Evolutionary conservation across 2,797 vertebrate species (phyloP), one percentile per base, ranked within the genome.

Genomic region (Babyrousa celebensis): DNA sequence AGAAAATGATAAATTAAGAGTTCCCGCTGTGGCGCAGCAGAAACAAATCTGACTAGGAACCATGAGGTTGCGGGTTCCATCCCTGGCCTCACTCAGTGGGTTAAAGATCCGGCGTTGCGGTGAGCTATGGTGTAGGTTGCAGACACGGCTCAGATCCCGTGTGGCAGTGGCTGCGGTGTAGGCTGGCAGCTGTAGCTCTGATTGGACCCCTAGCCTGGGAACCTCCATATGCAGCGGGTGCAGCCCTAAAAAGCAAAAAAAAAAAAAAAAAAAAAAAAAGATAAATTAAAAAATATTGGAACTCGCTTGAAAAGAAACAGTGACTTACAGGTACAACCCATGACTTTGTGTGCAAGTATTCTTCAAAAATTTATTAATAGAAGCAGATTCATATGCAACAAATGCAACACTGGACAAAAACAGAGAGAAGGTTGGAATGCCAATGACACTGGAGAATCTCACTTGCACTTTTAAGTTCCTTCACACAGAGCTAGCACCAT

Each of bases 321-420:
- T 1, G 0, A 68, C 89, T 82, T 40, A 71, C 2, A 80, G 32
- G 48, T 52, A 89, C 54, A 97, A 54, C 80, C 29, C 10, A 17
- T 67, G 32, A 93, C 48, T 54, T 71, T 36, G 54, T 0, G 52
- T 91, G 84, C 78, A 94, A 97, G 93, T 95, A 97, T 95, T 98
- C 85, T 88, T 97, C 95, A 97, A 96, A 98, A 96, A 93, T 98
- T 99, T 99, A 98, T 99, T 99, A 94, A 82, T 97, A 97, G 96
- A 98, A 98, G 98, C 56, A 63, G 91, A 48, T 48, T 48, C 43
- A 48, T 7, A 48, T 48, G 43, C 43, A 48, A 48, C 93, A 98
- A 98, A 98, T 94, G 92, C 94, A 97, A 98, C 96, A 98, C 78
- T 94, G 67, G 92, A 85, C 94, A 97, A 94, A 98, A 86, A 85